These are phyloP conservation scores for Phoxinus dragarum DNA, from an alignment of 2,797 vertebrate species.

Conservation along the genomic window DNA sequence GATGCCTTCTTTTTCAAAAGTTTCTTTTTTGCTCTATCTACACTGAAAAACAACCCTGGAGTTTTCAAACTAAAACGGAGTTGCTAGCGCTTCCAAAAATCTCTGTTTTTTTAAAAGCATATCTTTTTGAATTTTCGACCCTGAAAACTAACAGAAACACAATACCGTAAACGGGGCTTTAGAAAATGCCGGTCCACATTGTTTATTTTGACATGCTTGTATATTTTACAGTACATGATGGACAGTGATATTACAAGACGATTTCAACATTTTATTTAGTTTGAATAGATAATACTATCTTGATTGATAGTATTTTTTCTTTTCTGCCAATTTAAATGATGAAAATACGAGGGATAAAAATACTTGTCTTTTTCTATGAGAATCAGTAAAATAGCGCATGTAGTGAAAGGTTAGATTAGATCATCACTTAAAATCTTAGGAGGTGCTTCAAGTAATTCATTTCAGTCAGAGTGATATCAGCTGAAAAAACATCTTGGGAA, in stretches of 20 bases:
- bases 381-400: background rate
- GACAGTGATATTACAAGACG: background rate
- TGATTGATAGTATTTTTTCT: too few relatives aligned
- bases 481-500: background rate
- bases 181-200: background rate
- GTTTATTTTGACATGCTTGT: background rate
- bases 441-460: background rate
- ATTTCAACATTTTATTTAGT: background rate
- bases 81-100: too few relatives aligned
- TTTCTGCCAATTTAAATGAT: background rate
- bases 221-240: background rate
- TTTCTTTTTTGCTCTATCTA: too few relatives aligned
- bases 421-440: background rate
- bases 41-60: too few relatives aligned
- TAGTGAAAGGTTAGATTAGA: conserved; percentile 3
- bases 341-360: background rate
- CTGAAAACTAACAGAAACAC: too few relatives aligned
- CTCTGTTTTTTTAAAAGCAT: too few relatives aligned
- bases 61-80: too few relatives aligned
- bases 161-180: background rate
- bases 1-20: too few relatives aligned
- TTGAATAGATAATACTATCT: background rate
- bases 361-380: background rate
- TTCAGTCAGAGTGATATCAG: background rate
- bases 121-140: too few relatives aligned